phyloP scores from a whole-genome alignment of 2,797 vertebrate species.

The Lophotriccus pileatus region DNA sequence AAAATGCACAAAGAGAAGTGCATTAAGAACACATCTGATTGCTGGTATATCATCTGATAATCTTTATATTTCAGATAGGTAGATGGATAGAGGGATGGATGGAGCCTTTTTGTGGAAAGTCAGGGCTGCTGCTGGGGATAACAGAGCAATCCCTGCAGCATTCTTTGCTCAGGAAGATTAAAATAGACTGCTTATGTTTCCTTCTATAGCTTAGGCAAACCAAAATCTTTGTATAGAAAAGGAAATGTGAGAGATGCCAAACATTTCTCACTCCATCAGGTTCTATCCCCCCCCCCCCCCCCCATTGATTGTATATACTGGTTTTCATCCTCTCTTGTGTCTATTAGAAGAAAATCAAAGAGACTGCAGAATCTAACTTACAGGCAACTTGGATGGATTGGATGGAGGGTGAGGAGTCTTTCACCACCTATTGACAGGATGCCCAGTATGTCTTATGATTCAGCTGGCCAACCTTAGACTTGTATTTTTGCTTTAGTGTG shows the following conservation, averaged over 20 bases:
- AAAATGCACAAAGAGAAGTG: not conserved
- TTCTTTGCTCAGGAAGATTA: constrained; percentile 26
- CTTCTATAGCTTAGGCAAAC: constrained; percentile 40
- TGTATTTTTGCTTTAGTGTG: not conserved
- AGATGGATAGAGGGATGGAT: not conserved
- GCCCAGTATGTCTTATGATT: not conserved
- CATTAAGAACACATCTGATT: not conserved
- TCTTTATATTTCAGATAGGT: not conserved
- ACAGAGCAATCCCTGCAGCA: constrained; percentile 30
- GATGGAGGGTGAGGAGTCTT: not conserved
- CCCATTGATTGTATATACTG: not conserved
- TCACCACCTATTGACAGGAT: not conserved
- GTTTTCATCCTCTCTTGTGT: not conserved
- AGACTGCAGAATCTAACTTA: constrained; percentile 13
- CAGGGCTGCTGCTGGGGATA: constrained; percentile 37
- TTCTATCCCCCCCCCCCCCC: not conserved
- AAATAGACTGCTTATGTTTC: constrained; percentile 55
- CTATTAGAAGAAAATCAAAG: not conserved
- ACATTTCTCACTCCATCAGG: not conserved
- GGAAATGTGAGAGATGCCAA: not conserved
- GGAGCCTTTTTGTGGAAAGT: constrained; percentile 14
- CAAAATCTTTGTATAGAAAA: constrained; percentile 26
- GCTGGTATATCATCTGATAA: not conserved
- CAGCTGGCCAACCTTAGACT: not conserved
- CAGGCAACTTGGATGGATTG: not conserved